Evolutionary conservation across 37 sponge, comb jelly and placozoan genomes (phyloP), one percentile per base, ranked within the genome.

Genomic region (Oscarella lobularis): DNA sequence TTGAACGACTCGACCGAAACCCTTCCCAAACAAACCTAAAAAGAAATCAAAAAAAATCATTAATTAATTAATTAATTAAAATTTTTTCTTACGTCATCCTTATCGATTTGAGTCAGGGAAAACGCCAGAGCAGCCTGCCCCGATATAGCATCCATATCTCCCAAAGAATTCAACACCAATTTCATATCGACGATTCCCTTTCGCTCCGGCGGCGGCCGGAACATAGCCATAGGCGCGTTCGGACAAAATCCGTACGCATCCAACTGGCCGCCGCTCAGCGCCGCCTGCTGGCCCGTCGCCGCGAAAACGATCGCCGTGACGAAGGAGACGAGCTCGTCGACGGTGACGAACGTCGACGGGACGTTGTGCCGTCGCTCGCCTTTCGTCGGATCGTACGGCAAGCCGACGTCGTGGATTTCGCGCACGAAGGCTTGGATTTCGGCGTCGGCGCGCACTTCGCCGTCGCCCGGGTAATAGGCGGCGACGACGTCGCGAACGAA

Each of bases 181-280:
- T 83, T 30, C 37, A 72, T 36, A 39, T 76, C 73, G 31, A 75
- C 66, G 38, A 48, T 33, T 0, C 84, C 87, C 38, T 87, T 87
- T 67, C 79, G 35, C 2, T 79, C 40, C 1, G 87, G 87, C 30
- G 81, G 85, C 54, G 83, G 80, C 1, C 75, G 1, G 37, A 76
- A 70, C 60, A 91, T 4, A 3, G 68, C 40, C 37, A 33, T 36
- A 30, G 88, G 86, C 35, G 88, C 75, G 83, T 92, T 92, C n/a
- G 93, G 93, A 0, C 75, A 67, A 35, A 75, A 92, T 3, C 78
- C 82, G 66, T 78, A 77, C 3, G 68, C 67, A 14, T 83, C 73
- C 38, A 80, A 88, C 72, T 92, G 93, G 2, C 89, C 89, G 36
- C 83, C 82, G 75, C 88, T 92, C 68, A 92, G 74, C 27, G 88